Evolutionary conservation across 2,888 invertebrate genomes (phyloP).

Genomic region (Hirtodrosophila duncani): DNA sequence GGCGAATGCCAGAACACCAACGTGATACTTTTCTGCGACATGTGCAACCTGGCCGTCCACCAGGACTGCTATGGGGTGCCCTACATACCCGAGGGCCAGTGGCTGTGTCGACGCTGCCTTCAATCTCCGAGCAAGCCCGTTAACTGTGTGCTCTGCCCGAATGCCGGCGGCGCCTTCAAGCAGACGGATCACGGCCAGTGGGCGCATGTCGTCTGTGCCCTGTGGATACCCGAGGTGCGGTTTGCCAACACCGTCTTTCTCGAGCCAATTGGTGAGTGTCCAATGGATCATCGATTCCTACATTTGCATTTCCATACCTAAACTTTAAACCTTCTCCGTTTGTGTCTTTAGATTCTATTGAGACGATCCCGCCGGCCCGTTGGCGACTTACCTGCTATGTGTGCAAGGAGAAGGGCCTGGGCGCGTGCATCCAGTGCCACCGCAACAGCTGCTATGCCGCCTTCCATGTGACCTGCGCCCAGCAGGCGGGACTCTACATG

Average conservation of each 20-base stretch:
- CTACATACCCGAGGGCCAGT: slow-evolving; percentile 97
- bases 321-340: neutral
- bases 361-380: slow-evolving; percentile 95
- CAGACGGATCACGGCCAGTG: slow-evolving; percentile 96
- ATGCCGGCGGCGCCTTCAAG: slow-evolving; percentile 98
- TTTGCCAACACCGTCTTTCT: slow-evolving; percentile 99
- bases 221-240: slow-evolving; percentile 99
- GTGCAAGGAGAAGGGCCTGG: slow-evolving; percentile 94
- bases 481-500: slow-evolving; percentile 95
- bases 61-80: slow-evolving; percentile 98
- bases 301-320: too few relatives aligned
- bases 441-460: slow-evolving; percentile 97
- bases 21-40: slow-evolving; percentile 99
- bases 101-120: slow-evolving; percentile 96
- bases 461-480: slow-evolving; percentile 99
- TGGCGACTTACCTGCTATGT: slow-evolving; percentile 98
- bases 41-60: slow-evolving; percentile 99
- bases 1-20: slow-evolving; percentile 99
- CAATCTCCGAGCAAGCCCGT: slow-evolving; percentile 97
- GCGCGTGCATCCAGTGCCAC: slow-evolving; percentile 99
- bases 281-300: too few relatives aligned
- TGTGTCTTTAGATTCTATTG: slow-evolving; percentile 87
- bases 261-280: slow-evolving; percentile 92
- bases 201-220: slow-evolving; percentile 99
- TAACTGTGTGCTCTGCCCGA: slow-evolving; percentile 98